Evolutionary conservation across 2,888 invertebrate genomes (phyloP).

Genomic region (Brachypalpus laphriformis): DNA sequence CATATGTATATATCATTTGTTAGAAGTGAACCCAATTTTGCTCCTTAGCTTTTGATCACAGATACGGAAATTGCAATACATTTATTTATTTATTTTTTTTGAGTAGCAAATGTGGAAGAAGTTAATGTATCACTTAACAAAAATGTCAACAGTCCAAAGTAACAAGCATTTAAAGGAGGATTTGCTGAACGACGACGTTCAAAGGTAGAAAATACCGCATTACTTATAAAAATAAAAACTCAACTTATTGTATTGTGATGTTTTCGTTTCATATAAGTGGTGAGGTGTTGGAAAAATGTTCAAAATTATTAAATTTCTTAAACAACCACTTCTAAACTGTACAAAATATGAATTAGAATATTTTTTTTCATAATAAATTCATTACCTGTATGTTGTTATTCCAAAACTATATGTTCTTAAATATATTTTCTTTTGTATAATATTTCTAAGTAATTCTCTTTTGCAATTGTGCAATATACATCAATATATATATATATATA

Average conservation of each 20-base stretch:
- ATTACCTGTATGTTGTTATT: conserved; percentile 45
- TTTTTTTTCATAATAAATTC: conserved; percentile 50
- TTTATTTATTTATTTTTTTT: no score
- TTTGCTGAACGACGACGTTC: no score
- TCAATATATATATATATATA: conserved; percentile 14
- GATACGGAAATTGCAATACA: no score
- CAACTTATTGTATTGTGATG: background rate
- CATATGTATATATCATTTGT: no score
- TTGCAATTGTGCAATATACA: conserved; percentile 68
- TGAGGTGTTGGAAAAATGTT: conserved; percentile 11
- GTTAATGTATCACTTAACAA: no score
- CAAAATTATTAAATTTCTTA: conserved; percentile 4
- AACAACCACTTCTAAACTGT: conserved; percentile 41
- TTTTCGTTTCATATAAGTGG: conserved; percentile 12
- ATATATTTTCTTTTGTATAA: conserved; percentile 46
- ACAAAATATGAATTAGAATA: conserved; percentile 51
- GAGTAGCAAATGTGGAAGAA: no score
- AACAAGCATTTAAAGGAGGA: no score
- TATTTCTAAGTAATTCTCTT: conserved; percentile 54
- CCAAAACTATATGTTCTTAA: conserved; percentile 52
- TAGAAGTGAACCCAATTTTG: no score
- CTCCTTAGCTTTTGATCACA: no score
- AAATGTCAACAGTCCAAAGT: no score
- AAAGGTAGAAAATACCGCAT: conserved; percentile 9
- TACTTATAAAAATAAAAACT: conserved; percentile 8